Percentiles rank a stretch among this genome's conserved stretches.
phyloP scores from a whole-genome alignment of 2,888 invertebrate species.

The Lycaena phlaeas region DNA sequence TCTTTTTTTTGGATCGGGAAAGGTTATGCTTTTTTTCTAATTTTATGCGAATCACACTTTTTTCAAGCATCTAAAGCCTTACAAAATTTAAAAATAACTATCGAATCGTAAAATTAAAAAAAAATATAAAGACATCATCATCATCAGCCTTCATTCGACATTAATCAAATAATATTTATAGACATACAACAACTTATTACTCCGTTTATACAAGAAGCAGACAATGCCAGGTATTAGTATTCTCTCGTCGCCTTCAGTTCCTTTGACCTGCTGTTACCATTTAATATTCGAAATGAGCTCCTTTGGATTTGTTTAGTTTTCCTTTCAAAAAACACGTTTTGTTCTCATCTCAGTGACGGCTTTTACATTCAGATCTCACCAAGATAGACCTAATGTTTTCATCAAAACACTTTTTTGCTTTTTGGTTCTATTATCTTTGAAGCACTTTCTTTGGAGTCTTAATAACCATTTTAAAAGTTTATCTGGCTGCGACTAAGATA shows the following conservation, averaged over 20 bases:
- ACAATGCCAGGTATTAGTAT: too few relatives aligned
- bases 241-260: background rate
- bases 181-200: constrained; percentile 1
- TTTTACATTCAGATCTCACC: background rate
- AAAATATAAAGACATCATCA: too few relatives aligned
- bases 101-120: too few relatives aligned
- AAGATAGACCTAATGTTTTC: constrained; percentile 1
- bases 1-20: too few relatives aligned
- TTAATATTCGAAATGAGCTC: constrained; percentile 46
- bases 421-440: background rate
- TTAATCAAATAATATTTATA: too few relatives aligned
- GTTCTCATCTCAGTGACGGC: background rate
- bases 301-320: constrained; percentile 31
- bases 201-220: too few relatives aligned
- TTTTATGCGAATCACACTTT: too few relatives aligned
- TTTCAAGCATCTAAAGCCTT: too few relatives aligned
- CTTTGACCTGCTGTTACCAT: constrained; percentile 12
- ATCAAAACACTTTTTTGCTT: background rate
- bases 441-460: background rate
- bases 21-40: too few relatives aligned
- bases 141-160: too few relatives aligned
- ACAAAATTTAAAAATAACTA: too few relatives aligned
- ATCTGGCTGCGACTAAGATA: too few relatives aligned
- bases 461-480: background rate
- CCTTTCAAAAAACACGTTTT: background rate